A percentile compares a stretch with the other conserved stretches of the same genome.
phyloP scores from a whole-genome alignment of 2,113 vertebrate species.

The Xiphorhynchus elegans region DNA sequence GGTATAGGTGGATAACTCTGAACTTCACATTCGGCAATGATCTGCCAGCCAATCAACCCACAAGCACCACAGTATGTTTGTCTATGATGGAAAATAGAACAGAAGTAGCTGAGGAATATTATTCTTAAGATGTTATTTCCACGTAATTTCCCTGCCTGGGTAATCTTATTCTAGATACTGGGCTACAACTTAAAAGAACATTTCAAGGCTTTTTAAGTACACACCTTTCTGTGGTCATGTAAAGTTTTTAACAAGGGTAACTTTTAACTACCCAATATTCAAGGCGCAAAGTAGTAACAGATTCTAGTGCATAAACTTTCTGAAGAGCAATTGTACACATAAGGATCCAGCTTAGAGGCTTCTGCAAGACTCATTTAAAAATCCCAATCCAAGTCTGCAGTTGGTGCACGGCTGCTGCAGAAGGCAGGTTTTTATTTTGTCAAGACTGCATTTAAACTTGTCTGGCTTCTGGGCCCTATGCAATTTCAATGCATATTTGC shows the following conservation, averaged over 20 bases:
- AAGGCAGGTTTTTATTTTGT: background rate
- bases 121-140: background rate
- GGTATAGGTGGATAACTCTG: background rate
- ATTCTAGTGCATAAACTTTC: background rate
- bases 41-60: background rate
- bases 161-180: background rate
- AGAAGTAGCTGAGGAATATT: background rate
- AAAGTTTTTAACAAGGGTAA: background rate
- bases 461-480: background rate
- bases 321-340: background rate
- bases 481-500: background rate
- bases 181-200: background rate
- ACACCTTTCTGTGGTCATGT: background rate
- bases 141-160: background rate
- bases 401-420: background rate
- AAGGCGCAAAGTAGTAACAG: background rate
- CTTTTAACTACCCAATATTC: background rate
- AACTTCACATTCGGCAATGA: background rate
- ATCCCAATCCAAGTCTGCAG: fast-evolving
- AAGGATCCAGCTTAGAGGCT: background rate
- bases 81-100: background rate
- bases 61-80: background rate
- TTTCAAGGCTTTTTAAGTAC: background rate
- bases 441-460: background rate
- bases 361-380: background rate